A percentile compares a stretch with the other conserved stretches of the same genome.
Evolutionary conservation across 2,888 invertebrate genomes (phyloP).

Genomic region (Cataglyphis livida): DNA sequence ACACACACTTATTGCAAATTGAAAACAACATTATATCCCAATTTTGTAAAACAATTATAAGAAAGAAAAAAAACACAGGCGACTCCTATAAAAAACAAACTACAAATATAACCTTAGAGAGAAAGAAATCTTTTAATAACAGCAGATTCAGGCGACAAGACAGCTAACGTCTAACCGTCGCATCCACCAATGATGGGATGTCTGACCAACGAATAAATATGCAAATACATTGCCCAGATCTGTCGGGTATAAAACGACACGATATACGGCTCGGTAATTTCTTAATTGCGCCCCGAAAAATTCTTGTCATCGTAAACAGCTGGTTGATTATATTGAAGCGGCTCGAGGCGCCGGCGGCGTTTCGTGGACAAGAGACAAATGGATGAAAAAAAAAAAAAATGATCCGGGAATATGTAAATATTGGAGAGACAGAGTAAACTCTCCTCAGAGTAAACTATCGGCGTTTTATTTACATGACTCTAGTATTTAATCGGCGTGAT

Average conservation of each 20-base stretch:
- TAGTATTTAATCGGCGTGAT: neutral
- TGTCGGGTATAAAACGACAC: conserved; percentile 81
- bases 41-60: neutral
- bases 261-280: conserved; percentile 85
- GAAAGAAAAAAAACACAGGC: neutral
- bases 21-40: neutral
- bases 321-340: conserved; percentile 82
- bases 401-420: neutral
- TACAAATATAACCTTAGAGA: conserved; percentile 66
- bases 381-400: conserved; percentile 18
- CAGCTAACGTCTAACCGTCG: conserved; percentile 78
- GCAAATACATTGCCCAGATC: conserved; percentile 81
- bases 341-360: conserved; percentile 78
- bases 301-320: conserved; percentile 85
- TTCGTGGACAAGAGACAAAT: conserved; percentile 60
- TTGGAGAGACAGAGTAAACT: conserved; percentile 23
- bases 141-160: conserved; percentile 42
- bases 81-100: conserved; percentile 42
- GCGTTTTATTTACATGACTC: conserved; percentile 51
- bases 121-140: conserved; percentile 64
- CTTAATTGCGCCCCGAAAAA: conserved; percentile 84
- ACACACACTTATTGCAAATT: neutral
- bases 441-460: neutral
- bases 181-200: conserved; percentile 68
- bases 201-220: conserved; percentile 79